Evolutionary conservation across 2,113 vertebrate species (phyloP).

Genomic region (Casuarius casuarius): DNA sequence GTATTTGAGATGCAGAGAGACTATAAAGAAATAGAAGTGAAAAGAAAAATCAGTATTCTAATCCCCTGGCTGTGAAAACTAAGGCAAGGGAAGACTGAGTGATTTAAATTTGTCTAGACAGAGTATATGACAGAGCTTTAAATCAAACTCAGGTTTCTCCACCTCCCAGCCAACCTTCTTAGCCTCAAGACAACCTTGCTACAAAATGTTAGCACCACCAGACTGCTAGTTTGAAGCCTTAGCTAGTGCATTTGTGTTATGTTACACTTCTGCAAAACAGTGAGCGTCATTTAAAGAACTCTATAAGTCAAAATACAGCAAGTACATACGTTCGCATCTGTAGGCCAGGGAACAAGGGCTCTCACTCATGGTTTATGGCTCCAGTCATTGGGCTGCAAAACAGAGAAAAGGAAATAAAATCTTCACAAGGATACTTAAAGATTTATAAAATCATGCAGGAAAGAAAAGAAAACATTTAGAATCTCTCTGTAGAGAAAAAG

Average conservation of each 20-base stretch:
- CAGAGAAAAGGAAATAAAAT: conserved; percentile 16
- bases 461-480: conserved; percentile 49
- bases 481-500: conserved; percentile 8
- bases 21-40: neutral
- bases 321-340: neutral
- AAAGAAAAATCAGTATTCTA: neutral
- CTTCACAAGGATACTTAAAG: conserved; percentile 16
- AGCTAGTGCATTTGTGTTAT: neutral
- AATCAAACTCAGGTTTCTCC: neutral
- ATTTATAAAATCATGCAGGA: conserved; percentile 35
- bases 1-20: neutral
- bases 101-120: neutral
- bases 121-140: neutral
- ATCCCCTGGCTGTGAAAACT: neutral
- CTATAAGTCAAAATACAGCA: neutral
- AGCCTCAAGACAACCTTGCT: neutral
- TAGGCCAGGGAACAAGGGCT: neutral
- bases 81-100: neutral
- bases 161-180: neutral
- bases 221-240: neutral
- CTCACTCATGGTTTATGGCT: neutral
- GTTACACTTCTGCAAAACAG: neutral
- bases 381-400: neutral
- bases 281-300: neutral
- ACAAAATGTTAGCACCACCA: neutral